Conservation (phyloP, 2,113 vertebrate species). For the Centropristis striata region DNA sequence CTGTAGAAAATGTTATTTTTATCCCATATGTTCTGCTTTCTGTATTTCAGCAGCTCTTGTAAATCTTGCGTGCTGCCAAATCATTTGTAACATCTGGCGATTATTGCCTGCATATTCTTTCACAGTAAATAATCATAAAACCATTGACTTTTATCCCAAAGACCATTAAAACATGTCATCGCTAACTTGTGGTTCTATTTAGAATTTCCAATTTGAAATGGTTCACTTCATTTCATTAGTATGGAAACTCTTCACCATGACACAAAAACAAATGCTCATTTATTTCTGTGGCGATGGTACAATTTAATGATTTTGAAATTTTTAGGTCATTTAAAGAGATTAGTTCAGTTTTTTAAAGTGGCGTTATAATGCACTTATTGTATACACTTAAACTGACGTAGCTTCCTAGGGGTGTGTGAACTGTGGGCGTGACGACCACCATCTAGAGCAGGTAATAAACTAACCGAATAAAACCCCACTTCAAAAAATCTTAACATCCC, state of each 20-base stretch:
- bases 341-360: no score
- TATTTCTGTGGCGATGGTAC: background rate
- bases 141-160: slow-evolving; percentile 8
- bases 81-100: slow-evolving; percentile 31
- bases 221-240: background rate
- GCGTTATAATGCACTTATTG: no score
- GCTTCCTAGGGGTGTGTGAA: no score
- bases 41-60: slow-evolving; percentile 12
- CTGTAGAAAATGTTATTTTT: background rate
- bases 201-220: background rate
- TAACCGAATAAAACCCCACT: no score
- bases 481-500: background rate
- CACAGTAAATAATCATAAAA: background rate
- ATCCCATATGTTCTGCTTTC: background rate
- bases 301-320: background rate
- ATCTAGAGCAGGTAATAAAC: no score
- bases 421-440: no score
- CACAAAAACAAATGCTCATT: background rate
- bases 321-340: no score
- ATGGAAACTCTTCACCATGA: background rate
- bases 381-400: no score
- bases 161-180: background rate
- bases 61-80: background rate
- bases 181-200: background rate
- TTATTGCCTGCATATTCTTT: background rate